These are phyloP conservation scores for Parthenolecanium corni DNA, from an alignment of 2,888 invertebrate genomes.

Conservation along the genomic window DNA sequence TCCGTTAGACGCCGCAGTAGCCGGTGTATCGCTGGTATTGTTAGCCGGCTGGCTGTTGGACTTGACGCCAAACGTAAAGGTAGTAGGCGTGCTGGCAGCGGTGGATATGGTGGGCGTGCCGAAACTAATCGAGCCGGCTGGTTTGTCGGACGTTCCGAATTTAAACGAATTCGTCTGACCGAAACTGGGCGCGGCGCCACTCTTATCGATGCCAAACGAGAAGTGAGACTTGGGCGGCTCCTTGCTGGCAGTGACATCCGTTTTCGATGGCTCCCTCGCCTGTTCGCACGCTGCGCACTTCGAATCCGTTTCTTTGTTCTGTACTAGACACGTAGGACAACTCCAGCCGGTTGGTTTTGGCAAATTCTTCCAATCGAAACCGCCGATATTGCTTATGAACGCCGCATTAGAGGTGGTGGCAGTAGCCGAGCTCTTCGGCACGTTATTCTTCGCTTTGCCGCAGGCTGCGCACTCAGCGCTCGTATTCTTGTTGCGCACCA, in stretches of 20 bases:
- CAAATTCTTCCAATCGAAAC: neutral
- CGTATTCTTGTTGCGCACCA: slow-evolving; percentile 46
- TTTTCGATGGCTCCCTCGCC: too few species aligned
- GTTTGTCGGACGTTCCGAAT: neutral
- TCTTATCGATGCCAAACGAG: slow-evolving; percentile 25
- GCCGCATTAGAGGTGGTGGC: neutral
- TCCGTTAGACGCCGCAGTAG: slow-evolving; percentile 35
- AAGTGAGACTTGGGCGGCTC: neutral
- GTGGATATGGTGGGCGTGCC: neutral
- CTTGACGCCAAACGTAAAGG: slow-evolving; percentile 31
- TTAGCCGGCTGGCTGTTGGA: too few species aligned
- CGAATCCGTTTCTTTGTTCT: slow-evolving; percentile 42
- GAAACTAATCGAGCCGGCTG: neutral
- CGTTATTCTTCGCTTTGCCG: slow-evolving; percentile 44
- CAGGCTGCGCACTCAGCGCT: slow-evolving; percentile 48
- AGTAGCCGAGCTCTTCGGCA: slow-evolving; percentile 31
- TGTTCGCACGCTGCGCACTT: slow-evolving; percentile 48
- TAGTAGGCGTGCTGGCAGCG: slow-evolving; percentile 13
- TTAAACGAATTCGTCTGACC: neutral
- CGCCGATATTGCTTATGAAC: too few species aligned
- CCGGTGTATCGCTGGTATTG: too few species aligned
- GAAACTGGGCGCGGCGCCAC: neutral
- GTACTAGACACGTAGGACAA: slow-evolving; percentile 50
- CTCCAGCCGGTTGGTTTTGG: slow-evolving; percentile 41
- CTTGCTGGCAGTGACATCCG: neutral